Evolutionary conservation across 2,797 vertebrate genomes (phyloP).

Genomic region (Oreochromis mossambicus): DNA sequence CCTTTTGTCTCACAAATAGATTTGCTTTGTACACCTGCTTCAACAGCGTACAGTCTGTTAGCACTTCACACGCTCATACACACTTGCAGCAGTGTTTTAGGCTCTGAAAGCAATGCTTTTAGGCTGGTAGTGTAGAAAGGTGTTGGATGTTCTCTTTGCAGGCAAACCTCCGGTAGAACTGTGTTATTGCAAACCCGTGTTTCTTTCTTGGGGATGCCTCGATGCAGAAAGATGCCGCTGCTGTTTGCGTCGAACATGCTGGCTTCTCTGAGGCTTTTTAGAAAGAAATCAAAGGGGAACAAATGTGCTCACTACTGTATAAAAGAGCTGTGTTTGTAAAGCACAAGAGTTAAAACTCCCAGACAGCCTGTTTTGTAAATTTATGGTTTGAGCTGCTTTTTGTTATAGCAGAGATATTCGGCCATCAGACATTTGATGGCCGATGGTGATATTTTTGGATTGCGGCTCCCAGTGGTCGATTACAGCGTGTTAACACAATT

Average conservation of each 20-base stretch:
- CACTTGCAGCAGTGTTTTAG: background rate
- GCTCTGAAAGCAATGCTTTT: conserved; percentile 38
- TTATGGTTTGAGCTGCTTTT: background rate
- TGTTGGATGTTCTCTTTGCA: conserved; percentile 17
- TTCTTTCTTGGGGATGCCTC: conserved; percentile 10
- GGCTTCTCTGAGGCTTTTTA: background rate
- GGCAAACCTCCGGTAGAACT: background rate
- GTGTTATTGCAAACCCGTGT: conserved; percentile 49
- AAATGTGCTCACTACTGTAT: background rate
- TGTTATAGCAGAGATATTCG: background rate
- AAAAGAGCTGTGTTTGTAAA: background rate
- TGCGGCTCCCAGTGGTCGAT: conserved; percentile 4
- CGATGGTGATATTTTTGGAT: conserved; percentile 5
- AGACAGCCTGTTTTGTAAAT: background rate
- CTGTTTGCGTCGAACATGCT: background rate
- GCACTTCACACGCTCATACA: background rate
- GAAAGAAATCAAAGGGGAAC: background rate
- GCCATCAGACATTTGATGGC: background rate
- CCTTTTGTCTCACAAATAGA: conserved; percentile 11
- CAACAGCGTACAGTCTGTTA: background rate
- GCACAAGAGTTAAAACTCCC: background rate
- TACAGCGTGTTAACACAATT: conserved; percentile 27
- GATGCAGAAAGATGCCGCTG: background rate
- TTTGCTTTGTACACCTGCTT: conserved; percentile 6
- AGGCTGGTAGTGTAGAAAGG: conserved; percentile 39